A percentile compares a stretch with the other conserved stretches of the same genome.
Evolutionary conservation across 53 echinoderm and acorn worm species (phyloP).

Genomic region (Arbacia lixula): DNA sequence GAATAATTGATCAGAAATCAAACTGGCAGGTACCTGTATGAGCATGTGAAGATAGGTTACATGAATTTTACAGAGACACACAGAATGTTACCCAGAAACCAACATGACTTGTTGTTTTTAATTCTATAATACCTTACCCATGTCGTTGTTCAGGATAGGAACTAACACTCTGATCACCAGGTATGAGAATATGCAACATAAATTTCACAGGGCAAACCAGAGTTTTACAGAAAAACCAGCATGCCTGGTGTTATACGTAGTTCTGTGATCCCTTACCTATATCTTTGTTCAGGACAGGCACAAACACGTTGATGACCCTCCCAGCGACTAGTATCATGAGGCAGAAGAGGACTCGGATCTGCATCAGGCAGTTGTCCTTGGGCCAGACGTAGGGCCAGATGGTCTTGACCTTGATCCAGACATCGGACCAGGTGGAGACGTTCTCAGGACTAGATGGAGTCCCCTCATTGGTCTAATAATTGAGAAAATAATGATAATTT

Average conservation of each 20-base stretch:
- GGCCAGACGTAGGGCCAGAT: conserved; percentile 98
- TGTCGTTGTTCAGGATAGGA: conserved; percentile 81
- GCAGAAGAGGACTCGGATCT: conserved; percentile 74
- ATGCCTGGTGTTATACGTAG: no score
- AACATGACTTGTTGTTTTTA: no score
- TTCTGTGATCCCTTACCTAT: conserved; percentile 79
- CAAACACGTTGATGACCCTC: conserved; percentile 87
- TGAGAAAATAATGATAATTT: neutral
- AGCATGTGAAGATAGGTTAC: no score
- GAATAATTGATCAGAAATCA: neutral
- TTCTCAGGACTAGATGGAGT: conserved; percentile 8
- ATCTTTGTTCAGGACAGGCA: conserved; percentile 82
- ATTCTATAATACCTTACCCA: conserved; percentile 74
- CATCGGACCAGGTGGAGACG: conserved; percentile 83
- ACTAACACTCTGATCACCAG: conserved; percentile 90
- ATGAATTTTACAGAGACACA: no score
- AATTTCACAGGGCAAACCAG: no score
- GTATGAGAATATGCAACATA: no score
- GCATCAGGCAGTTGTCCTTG: conserved; percentile 72
- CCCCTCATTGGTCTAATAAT: conserved; percentile 28
- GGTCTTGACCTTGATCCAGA: conserved; percentile 65
- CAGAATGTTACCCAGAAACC: no score
- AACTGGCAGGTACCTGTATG: no score
- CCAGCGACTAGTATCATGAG: conserved; percentile 67
- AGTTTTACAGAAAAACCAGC: no score